Evolutionary conservation across 2,888 invertebrate species (phyloP).

Genomic region (Protonemura montana): DNA sequence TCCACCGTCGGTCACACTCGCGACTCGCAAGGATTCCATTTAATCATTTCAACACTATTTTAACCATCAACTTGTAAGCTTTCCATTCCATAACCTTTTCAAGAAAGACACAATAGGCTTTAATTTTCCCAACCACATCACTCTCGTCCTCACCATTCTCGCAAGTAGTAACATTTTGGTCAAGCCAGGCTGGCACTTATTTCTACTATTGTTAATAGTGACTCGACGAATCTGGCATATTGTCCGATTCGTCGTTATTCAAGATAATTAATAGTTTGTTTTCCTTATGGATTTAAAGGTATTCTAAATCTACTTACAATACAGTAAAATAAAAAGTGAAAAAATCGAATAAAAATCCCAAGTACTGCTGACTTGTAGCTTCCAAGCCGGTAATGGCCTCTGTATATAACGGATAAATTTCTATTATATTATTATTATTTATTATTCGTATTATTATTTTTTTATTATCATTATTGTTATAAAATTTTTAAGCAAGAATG

Average conservation of each 20-base stretch:
- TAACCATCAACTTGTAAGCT: not conserved
- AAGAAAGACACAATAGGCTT: conserved; percentile 15
- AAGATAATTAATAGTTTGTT: conserved; percentile 7
- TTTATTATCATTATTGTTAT: not conserved
- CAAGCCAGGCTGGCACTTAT: conserved; percentile 13
- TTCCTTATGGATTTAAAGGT: not conserved
- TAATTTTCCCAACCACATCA: conserved; percentile 18
- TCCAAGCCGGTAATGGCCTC: not conserved
- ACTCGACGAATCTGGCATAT: conserved; percentile 15
- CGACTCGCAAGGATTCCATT: not conserved
- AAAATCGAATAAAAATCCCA: not conserved
- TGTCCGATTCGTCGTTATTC: conserved; percentile 1
- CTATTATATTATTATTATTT: not conserved
- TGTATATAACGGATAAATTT: not conserved
- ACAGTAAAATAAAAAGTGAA: not conserved
- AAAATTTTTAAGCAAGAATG: not conserved
- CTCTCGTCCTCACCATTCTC: not conserved
- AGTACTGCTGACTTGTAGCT: not conserved
- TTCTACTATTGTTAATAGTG: conserved; percentile 23
- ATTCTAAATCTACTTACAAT: not conserved
- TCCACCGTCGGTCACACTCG: not conserved
- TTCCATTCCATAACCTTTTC: conserved; percentile 15
- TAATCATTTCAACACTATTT: not conserved
- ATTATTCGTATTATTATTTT: not conserved
- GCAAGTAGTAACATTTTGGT: not conserved